Conservation (phyloP, 2,113 vertebrate genomes). For the Myodes glareolus region DNA sequence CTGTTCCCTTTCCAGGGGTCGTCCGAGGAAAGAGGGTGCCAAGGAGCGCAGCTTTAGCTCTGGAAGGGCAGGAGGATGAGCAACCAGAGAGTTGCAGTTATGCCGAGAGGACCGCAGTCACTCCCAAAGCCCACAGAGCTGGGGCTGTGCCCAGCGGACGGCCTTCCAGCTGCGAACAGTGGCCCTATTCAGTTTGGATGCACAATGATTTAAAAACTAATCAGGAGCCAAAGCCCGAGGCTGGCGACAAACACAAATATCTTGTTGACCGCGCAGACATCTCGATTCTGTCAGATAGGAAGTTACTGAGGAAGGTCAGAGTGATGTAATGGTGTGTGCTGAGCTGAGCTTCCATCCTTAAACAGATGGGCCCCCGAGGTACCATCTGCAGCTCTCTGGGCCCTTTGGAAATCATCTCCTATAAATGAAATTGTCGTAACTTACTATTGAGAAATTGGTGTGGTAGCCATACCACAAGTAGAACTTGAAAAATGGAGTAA, state of each 20-base stretch:
- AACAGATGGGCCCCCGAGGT: conserved; percentile 63
- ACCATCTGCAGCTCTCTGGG: conserved; percentile 64
- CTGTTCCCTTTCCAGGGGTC: background rate
- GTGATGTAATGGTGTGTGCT: conserved; percentile 67
- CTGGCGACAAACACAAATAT: conserved; percentile 75
- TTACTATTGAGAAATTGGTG: conserved; percentile 32
- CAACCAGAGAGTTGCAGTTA: conserved; percentile 65
- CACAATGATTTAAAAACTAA: conserved; percentile 77
- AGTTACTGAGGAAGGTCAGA: conserved; percentile 72
- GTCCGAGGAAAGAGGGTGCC: conserved; percentile 38
- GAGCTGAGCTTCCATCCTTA: conserved; percentile 63
- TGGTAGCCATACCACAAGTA: conserved; percentile 44
- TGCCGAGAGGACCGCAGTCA: conserved; percentile 68
- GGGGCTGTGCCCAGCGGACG: conserved; percentile 74
- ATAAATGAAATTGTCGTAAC: conserved; percentile 64
- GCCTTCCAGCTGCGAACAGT: conserved; percentile 79
- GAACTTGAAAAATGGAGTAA: conserved; percentile 66
- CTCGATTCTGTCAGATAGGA: conserved; percentile 73
- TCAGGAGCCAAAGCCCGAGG: conserved; percentile 72
- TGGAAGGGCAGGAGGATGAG: background rate
- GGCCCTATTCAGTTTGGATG: conserved; percentile 75
- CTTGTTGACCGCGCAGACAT: conserved; percentile 76
- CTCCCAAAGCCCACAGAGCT: conserved; percentile 68
- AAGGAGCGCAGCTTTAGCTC: background rate
- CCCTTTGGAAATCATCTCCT: conserved; percentile 59